Evolutionary conservation across 1,140 invertebrate genomes (phyloP).

Genomic region (Drosophila nikananu): DNA sequence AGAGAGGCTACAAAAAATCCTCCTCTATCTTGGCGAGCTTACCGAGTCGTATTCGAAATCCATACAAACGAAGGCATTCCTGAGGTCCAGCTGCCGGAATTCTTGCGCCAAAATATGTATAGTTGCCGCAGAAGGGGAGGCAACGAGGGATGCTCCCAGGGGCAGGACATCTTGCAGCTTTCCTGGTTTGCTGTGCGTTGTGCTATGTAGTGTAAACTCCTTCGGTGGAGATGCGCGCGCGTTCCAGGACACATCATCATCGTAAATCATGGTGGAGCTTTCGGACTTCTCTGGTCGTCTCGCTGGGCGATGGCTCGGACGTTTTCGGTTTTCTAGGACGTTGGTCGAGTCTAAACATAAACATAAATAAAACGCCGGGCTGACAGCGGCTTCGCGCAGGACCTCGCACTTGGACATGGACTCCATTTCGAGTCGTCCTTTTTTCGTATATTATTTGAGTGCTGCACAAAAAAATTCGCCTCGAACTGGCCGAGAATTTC

Average conservation of each 20-base stretch:
- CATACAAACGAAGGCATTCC: conserved; percentile 36
- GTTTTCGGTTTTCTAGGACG: conserved; percentile 62
- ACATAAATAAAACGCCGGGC: conserved; percentile 75
- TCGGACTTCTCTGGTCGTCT: conserved; percentile 54
- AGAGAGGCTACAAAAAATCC: background rate
- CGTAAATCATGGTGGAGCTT: conserved; percentile 81
- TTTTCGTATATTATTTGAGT: conserved; percentile 32
- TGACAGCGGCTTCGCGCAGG: conserved; percentile 71
- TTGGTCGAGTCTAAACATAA: conserved; percentile 74
- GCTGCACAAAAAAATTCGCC: conserved; percentile 77
- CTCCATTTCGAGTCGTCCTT: conserved; percentile 39
- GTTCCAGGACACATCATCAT: conserved; percentile 77
- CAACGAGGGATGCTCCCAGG: background rate
- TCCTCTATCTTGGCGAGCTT: conserved; percentile 10
- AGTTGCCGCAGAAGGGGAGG: conserved; percentile 23
- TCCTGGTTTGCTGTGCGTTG: conserved; percentile 22
- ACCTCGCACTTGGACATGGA: conserved; percentile 52
- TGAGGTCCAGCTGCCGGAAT: conserved; percentile 43
- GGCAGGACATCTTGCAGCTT: conserved; percentile 44
- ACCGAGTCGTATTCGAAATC: conserved; percentile 18
- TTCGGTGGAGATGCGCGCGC: conserved; percentile 57
- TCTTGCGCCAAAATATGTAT: conserved; percentile 47
- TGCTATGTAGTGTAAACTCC: conserved; percentile 25
- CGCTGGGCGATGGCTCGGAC: conserved; percentile 44
- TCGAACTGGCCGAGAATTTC: conserved; percentile 60